Evolutionary conservation across 2,888 invertebrate species (phyloP), one percentile per base, ranked within the genome.

Genomic region (Masnerella sp.): DNA sequence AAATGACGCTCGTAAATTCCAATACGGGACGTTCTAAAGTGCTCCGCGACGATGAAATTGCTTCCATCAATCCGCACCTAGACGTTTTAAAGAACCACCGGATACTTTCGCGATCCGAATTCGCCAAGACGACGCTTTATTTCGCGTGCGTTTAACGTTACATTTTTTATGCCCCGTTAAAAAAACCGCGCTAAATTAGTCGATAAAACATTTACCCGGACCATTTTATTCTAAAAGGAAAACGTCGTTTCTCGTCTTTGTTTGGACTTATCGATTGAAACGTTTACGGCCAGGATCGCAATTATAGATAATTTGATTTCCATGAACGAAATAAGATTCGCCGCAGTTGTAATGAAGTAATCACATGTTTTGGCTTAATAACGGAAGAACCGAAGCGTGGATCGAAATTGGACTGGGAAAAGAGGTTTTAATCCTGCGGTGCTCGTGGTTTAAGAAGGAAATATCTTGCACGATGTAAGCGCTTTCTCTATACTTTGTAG

Each of bases 1-100:
- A 83, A 85, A 84, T 81, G 81, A 84, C 76, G 76, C 61, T 78
- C 79, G 81, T 85, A 84, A 84, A 85, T 85, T 84, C 68, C 73
- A 65, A 58, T 43, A 77, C 65, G 77, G 72, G 75, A 75, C 80
- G 70, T 80, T 83, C 82, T 79, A 81, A 82, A 77, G 73, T 72
- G 65, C 34, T 51, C 59, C 56, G 71, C 69, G 78, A 79, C 80
- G 81, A 80, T 79, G 78, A 83, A 84, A 85, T 85, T 84, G 81
- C 83, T 82, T 80, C 83, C 83, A 85, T 85, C 85, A 85, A 85
- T 85, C 81, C 77, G 74, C 38, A 61, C 78, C 74, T 71, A 77
- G 82, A 83, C 84, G 84, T 84, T 81, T 84, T 83, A 82, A 83
- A 79, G 79, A 78, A 79, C 77, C 77, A 81, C 81, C 76, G 76